Evolutionary conservation across 2,888 invertebrate species (phyloP).

Genomic region (Spatulosminthurus flaviceps): DNA sequence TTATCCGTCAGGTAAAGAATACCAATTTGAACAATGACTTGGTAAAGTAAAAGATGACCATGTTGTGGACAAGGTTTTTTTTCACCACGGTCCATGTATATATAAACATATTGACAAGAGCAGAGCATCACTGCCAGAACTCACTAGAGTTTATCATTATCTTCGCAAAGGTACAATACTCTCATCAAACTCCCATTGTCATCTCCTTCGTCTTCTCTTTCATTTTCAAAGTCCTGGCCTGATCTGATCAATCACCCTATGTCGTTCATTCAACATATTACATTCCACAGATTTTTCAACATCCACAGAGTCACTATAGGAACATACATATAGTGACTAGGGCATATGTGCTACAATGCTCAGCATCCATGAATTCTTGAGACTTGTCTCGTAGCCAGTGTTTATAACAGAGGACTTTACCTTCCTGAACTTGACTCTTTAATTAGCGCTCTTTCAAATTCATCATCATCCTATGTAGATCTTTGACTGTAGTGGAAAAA

Average conservation of each 20-base stretch:
- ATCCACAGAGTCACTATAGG: not conserved
- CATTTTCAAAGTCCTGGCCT: slow-evolving; percentile 47
- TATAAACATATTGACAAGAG: not conserved
- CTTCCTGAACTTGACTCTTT: slow-evolving; percentile 42
- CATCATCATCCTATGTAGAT: slow-evolving; percentile 15
- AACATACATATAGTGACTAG: too few species aligned
- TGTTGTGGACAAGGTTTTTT: slow-evolving; percentile 4
- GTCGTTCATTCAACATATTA: slow-evolving; percentile 49
- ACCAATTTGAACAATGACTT: slow-evolving; percentile 3
- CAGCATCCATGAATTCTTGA: too few species aligned
- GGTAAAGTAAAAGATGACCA: not conserved
- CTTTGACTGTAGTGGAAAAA: too few species aligned
- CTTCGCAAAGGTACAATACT: slow-evolving; percentile 48
- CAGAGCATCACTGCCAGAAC: not conserved
- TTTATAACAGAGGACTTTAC: not conserved
- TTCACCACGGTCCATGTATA: not conserved
- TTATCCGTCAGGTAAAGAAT: slow-evolving; percentile 5
- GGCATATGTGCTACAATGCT: too few species aligned
- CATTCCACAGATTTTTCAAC: slow-evolving; percentile 51
- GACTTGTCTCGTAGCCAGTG: too few species aligned
- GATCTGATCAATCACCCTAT: slow-evolving; percentile 61
- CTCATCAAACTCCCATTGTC: slow-evolving; percentile 59
- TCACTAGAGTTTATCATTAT: slow-evolving; percentile 45
- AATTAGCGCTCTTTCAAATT: slow-evolving; percentile 39
- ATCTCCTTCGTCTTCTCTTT: slow-evolving; percentile 54